Base-by-base conservation (phyloP, 2,888 invertebrate species). In the Cephus pygmeus region DNA sequence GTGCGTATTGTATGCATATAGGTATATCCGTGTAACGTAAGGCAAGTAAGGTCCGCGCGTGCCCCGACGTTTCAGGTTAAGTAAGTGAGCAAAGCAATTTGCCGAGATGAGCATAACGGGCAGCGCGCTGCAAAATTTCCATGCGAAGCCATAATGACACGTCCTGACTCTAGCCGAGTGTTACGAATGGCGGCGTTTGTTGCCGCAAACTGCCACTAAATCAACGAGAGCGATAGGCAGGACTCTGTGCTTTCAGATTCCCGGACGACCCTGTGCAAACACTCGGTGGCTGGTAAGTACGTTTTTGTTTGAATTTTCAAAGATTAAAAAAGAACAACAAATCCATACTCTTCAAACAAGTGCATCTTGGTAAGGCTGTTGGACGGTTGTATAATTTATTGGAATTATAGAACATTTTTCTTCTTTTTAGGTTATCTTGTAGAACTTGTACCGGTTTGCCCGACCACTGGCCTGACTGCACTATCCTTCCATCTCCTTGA, bases 151-250 rank as follows among this genome's bases (percentile, higher is more conserved):
- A 76, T 82, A 84, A 85, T 84, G 81, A 83, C 69, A 82, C 77
- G 75, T 81, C 77, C 77, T 80, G 73, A 75, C 76, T 81, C 81
- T 76, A 79, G 76, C 78, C 75, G 78, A 84, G 85, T 84, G 86
- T 85, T 86, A 83, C 85, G 83, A 83, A 87, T 86, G 83, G 81
- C 79, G 81, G 78, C 81, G 82, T 84, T 34, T 71, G 12, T 71
- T 83, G 82, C 84, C 86, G 87, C 88, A 85, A 89, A 89, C 86
- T 83, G 86, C 81, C 87, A 84, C 84, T 90, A 89, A 89, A 89
- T 90, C 89, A 90, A 81, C 81, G 85, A 85, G 86, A 87, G 85
- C 86, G 83, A 85, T 84, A 83, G 82, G 81, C 81, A 83, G 82
- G 85, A 23, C 2, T 23, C 56, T 23, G 23, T 9, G 56, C 56